Conservation (phyloP, 2,113 vertebrate species). For the Syrrhaptes paradoxus region DNA sequence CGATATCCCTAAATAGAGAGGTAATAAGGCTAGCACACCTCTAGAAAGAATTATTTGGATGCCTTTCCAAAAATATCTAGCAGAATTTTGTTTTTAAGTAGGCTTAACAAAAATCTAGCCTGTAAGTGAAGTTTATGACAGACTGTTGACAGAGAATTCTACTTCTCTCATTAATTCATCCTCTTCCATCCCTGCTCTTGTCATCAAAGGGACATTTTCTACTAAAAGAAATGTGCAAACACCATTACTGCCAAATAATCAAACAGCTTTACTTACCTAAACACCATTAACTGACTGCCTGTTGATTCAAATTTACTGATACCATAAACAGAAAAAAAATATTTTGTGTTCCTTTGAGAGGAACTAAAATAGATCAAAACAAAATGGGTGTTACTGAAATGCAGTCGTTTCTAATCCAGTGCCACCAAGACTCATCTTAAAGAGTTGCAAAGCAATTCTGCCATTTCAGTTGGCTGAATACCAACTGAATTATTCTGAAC, state of each 20-base stretch:
- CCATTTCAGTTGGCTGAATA: neutral
- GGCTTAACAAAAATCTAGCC: neutral
- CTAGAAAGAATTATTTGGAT: neutral
- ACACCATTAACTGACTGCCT: neutral
- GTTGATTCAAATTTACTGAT: neutral
- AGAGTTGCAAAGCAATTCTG: neutral
- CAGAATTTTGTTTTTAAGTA: neutral
- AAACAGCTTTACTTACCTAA: neutral
- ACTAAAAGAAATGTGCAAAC: neutral
- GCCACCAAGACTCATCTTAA: neutral
- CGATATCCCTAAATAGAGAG: neutral
- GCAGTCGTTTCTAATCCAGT: neutral
- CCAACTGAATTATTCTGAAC: neutral
- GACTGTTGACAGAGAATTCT: neutral
- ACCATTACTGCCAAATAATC: neutral
- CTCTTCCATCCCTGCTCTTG: neutral
- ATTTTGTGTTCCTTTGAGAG: neutral
- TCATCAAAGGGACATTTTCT: neutral
- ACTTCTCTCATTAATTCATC: neutral
- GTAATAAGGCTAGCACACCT: neutral
- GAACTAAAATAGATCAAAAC: neutral
- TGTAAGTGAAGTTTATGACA: neutral
- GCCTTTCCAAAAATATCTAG: neutral
- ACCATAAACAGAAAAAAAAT: neutral
- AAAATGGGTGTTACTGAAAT: neutral